These are phyloP conservation scores for Brachionus plicatilis DNA, from an alignment of 1,140 invertebrate species.

Conservation along the genomic window DNA sequence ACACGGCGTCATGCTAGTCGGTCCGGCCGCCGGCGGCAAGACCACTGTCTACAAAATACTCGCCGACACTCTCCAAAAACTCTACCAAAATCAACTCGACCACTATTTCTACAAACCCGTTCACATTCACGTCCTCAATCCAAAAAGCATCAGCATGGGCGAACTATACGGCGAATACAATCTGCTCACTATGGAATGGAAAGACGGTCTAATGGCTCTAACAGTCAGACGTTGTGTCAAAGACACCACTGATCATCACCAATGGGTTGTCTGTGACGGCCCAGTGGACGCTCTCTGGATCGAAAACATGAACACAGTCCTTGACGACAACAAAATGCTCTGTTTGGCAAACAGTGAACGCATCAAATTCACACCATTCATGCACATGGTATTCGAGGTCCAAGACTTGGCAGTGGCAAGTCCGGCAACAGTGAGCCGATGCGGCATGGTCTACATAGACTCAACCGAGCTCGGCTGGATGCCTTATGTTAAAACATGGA, in stretches of 20 bases:
- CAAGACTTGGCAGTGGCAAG: conserved; percentile 57
- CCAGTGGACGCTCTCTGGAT: conserved; percentile 58
- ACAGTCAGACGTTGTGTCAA: conserved; percentile 52
- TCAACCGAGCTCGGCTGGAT: conserved; percentile 55
- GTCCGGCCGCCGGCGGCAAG: conserved; percentile 57
- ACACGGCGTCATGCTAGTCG: conserved; percentile 58
- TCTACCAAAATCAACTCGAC: conserved; percentile 45
- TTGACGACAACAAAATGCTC: conserved; percentile 61
- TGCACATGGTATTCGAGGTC: conserved; percentile 58
- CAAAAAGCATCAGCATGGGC: conserved; percentile 57
- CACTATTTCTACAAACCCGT: conserved; percentile 55
- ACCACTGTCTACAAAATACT: conserved; percentile 54
- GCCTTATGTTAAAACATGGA: conserved; percentile 55
- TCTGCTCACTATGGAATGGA: conserved; percentile 56
- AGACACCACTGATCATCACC: conserved; percentile 42
- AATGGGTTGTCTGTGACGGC: conserved; percentile 42
- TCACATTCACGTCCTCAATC: conserved; percentile 53
- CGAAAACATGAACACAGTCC: conserved; percentile 58
- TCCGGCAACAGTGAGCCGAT: conserved; percentile 56
- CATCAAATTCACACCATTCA: conserved; percentile 56
- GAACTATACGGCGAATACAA: conserved; percentile 56
- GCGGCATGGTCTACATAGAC: conserved; percentile 58
- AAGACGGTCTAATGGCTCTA: conserved; percentile 55
- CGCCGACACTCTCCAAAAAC: conserved; percentile 47
- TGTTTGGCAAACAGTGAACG: conserved; percentile 57